Evolutionary conservation across 1,140 invertebrate genomes (phyloP), one percentile per base, ranked within the genome.

Genomic region (Scaptomyza pallida): DNA sequence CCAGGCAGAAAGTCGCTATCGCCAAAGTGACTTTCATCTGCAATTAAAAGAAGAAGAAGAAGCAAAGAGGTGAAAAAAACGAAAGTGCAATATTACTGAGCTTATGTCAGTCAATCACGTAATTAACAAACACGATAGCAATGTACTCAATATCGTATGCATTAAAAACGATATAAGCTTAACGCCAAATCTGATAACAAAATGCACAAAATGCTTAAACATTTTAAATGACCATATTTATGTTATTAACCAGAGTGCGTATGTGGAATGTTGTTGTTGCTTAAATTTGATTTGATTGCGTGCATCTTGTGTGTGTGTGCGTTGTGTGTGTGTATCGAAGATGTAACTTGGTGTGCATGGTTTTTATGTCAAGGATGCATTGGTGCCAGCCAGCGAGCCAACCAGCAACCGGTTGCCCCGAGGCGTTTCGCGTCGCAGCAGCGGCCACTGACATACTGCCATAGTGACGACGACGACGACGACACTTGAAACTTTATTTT

Each of bases 361-460:
- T 90, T 90, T 90, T 90, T 90, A 81, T 90, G 89, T 90, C 89
- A 90, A 90, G 89, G 89, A 90, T 90, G 78, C 72, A 73, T 56
- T 57, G 57, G 41, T 61, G 65, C 72, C 72, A 89, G 86, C 73
- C 70, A 21, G 21, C 21, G 2, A 21, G 23, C 23, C 23, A 26
- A 26, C 23, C 23, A 89, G 90, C 89, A 89, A 90, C 89, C 89
- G 89, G 89, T 90, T 90, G 81, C 72, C 68, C 60, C 76, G 75
- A 62, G 59, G 65, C 63, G 69, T 62, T 75, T 78, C 44, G 63
- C 55, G 37, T 48, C 64, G 23, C 55, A 68, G 55, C 64, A 62
- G 70, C 80, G 78, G 83, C 79, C 79, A 89, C 83, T 89, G 79
- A 89, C 79, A 89, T 67, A 89, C 55, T 85, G 80, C 86, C 79